Evolutionary conservation across 1,140 invertebrate species (phyloP).

Genomic region (Nasonia vitripennis): DNA sequence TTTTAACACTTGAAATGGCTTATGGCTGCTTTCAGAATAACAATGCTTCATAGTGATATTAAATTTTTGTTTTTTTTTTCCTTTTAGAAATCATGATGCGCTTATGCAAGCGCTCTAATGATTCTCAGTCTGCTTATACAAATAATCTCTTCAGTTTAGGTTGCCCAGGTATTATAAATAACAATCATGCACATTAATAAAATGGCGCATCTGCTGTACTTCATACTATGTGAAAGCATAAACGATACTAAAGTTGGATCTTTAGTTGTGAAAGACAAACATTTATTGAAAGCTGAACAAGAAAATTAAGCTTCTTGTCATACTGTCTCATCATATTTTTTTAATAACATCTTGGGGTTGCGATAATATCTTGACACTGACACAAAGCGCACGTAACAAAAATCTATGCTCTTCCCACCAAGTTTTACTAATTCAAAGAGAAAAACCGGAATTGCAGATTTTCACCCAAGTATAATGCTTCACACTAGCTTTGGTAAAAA

Average conservation of each 20-base stretch:
- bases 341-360: not conserved
- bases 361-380: no score
- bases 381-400: no score
- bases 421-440: no score
- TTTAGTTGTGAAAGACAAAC: not conserved
- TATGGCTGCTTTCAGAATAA: not conserved
- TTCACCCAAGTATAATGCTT: no score
- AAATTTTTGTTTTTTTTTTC: conserved; percentile 33
- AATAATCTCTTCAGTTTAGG: conserved; percentile 31
- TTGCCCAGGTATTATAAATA: conserved; percentile 33
- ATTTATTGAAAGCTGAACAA: not conserved
- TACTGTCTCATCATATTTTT: not conserved
- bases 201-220: not conserved
- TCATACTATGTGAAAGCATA: not conserved
- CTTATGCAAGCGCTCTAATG: conserved; percentile 25
- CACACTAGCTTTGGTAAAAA: not conserved
- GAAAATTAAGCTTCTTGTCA: not conserved
- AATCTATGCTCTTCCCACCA: no score
- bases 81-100: conserved; percentile 39
- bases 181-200: conserved; percentile 2
- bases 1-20: no score
- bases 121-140: conserved; percentile 28
- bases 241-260: no score
- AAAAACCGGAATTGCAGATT: not conserved
- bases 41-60: not conserved